Conservation (phyloP, 1,140 invertebrate species). For the Samia ricini region DNA sequence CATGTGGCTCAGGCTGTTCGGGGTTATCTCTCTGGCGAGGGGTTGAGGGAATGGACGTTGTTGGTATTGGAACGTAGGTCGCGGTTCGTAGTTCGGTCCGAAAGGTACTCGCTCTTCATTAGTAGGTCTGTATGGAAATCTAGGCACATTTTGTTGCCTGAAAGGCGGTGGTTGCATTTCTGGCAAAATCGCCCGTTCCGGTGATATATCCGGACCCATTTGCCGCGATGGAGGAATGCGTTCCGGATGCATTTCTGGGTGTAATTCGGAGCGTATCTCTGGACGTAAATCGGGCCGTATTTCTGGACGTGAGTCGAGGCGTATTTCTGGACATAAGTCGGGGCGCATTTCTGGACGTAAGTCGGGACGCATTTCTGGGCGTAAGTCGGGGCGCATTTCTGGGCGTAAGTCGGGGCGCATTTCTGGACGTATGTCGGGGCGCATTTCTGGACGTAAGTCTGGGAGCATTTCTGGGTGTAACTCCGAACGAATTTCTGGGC, state of each 20-base stretch:
- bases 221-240: not conserved
- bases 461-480: not conserved
- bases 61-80: too few species aligned
- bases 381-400: not conserved
- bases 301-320: too few species aligned
- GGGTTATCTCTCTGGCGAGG: not conserved
- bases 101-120: conserved; percentile 19
- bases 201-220: conserved; percentile 31
- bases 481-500: not conserved
- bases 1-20: conserved; percentile 34
- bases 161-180: conserved; percentile 25
- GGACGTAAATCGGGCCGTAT: too few species aligned
- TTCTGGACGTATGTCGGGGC: not conserved
- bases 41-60: conserved; percentile 33
- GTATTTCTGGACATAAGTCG: not conserved
- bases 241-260: conserved; percentile 4
- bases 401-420: not conserved
- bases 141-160: too few species aligned
- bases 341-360: not conserved
- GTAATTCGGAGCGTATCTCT: too few species aligned
- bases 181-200: conserved; percentile 29
- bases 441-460: not conserved
- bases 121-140: conserved; percentile 28
- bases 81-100: conserved; percentile 37
- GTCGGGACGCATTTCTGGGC: not conserved